Evolutionary conservation across 2,888 invertebrate species (phyloP), one percentile per base, ranked within the genome.

Genomic region (Meta bourneti): DNA sequence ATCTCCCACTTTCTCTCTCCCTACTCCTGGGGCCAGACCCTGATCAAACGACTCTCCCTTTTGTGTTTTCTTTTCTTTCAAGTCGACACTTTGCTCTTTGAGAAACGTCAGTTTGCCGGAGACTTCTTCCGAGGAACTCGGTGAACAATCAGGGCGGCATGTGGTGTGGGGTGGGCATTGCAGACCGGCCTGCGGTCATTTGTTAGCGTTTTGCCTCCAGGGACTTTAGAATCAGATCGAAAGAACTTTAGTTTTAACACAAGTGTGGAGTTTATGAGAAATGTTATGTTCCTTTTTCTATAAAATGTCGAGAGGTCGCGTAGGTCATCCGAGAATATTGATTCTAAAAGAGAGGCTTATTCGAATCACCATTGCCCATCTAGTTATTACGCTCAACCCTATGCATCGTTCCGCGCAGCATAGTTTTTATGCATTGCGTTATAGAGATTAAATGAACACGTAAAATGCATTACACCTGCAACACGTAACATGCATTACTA

Each of bases 31-130:
- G 61, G 51, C 72, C 72, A n/a, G 83, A 81, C 34, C 70, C 49
- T 83, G 80, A 87, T 87, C 87, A 87, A 79, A 79, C 51, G 87
- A 34, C 71, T 52, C 20, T 70, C 80, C 52, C 54, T 71, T 86
- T 86, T 86, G 70, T 78, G 61, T 69, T 86, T 82, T 85, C 52
- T 34, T 87, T 87, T 72, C 49, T 54, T 87, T n/a, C 20, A 19
- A 79, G 54, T 85, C 75, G 75, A 77, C 75, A 85, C 54, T 85
- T 84, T 69, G 79, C 85, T 34, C 34, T 54, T 79, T 79, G 71
- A 79, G 80, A 87, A 87, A 79, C 51, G 79, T 34, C 54, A 80
- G 70, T 86, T 52, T 34, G n/a, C 61, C 11, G 16, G 48, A 48
- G 51, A 72, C n/a, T 85, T 34, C 69, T 52, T 52, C 7, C 51